A percentile compares a stretch with the other conserved stretches of the same genome.
Conservation (phyloP, 1,140 invertebrate genomes). For the Melanaphis sacchari region DNA sequence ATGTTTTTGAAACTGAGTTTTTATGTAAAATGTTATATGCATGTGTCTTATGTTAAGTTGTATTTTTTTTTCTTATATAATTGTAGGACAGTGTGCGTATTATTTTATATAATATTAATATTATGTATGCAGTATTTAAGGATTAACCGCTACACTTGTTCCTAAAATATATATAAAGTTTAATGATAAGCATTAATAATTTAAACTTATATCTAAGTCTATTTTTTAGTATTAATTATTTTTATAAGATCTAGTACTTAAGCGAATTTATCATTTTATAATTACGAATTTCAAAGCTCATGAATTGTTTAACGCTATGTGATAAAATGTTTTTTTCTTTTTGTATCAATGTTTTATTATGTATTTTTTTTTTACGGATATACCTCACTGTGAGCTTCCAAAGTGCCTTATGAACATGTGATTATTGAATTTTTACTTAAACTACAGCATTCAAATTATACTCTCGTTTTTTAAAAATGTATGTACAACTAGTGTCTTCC, state of each 20-base stretch:
- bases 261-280: conserved; percentile 22
- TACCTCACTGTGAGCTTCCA: conserved; percentile 56
- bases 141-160: conserved; percentile 57
- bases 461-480: neutral
- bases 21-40: conserved; percentile 45
- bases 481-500: conserved; percentile 50
- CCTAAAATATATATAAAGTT: conserved; percentile 43
- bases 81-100: conserved; percentile 57
- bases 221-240: conserved; percentile 49
- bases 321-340: conserved; percentile 56
- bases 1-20: conserved; percentile 16
- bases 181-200: conserved; percentile 8
- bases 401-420: conserved; percentile 51
- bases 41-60: conserved; percentile 49
- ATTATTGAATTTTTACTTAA: conserved; percentile 45
- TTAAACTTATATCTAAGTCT: conserved; percentile 32
- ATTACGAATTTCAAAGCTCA: conserved; percentile 54
- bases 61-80: conserved; percentile 48
- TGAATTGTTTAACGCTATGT: conserved; percentile 52
- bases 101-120: conserved; percentile 57
- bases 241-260: conserved; percentile 53
- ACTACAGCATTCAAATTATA: conserved; percentile 31
- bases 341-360: conserved; percentile 47
- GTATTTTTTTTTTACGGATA: conserved; percentile 47
- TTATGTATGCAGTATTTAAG: conserved; percentile 58